Evolutionary conservation across 2,888 invertebrate species (phyloP), one percentile per base, ranked within the genome.

Genomic region (Tholera decimalis): DNA sequence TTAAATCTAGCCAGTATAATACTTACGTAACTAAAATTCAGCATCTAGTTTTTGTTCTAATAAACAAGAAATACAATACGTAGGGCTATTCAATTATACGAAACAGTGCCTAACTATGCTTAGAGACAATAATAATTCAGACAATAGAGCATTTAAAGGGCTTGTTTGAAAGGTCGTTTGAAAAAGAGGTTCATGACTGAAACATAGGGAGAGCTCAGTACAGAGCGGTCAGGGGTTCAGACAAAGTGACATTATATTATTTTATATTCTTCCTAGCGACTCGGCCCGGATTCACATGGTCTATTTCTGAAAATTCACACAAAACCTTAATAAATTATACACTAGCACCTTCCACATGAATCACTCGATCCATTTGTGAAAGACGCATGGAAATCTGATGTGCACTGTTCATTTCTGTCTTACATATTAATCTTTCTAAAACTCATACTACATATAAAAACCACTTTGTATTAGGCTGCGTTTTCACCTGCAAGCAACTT

Each of bases 131-230:
- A 64, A 74, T 49, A 35, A 35, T 66, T 65, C 22, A 68, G 66
- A 74, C 67, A 58, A 62, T 62, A 44, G 35, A 43, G 20, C 7
- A 9, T 50, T 49, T 54, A 65, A 58, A 37, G 30, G 41, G 43
- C 22, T 58, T 73, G 35, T 43, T 35, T 43, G 13, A 49, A 77
- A 81, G 78, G 79, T 80, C 75, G 74, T 69, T 77, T 73, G 51
- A 69, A 77, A 71, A 78, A 83, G 43, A 63, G 53, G 62, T 75
- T 75, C 28, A 37, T 79, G 69, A 69, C 69, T 72, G 64, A 66
- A 75, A 72, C 61, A 30, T 20, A 64, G 3, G 30, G 30, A 64
- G 3, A 24, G 30, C 20, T 20, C 30, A 18, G 1, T 24, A 30
- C 20, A 20, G 2, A n/a, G 39, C 13, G 7, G 20, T 13, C n/a